Evolutionary conservation across 2,113 vertebrate genomes (phyloP).

Genomic region (Nesoenas mayeri): DNA sequence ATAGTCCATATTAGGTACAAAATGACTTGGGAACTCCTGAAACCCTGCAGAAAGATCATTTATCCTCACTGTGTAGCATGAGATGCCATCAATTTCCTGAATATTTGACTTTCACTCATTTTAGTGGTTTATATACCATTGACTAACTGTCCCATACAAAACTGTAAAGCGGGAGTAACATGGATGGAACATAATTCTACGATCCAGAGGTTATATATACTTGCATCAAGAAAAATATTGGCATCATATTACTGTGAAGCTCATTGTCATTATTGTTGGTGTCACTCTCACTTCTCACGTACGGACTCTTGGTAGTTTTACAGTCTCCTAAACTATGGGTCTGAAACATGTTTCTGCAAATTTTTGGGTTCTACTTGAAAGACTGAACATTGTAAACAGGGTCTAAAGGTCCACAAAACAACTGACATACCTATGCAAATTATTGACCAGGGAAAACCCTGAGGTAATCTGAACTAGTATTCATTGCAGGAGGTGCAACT

Average conservation of each 20-base stretch:
- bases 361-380: not conserved
- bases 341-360: not conserved
- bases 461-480: not conserved
- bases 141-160: slow-evolving; percentile 54
- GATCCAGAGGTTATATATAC: not conserved
- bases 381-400: not conserved
- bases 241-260: not conserved
- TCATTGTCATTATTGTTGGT: slow-evolving; percentile 17
- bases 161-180: slow-evolving; percentile 29
- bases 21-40: not conserved
- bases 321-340: not conserved
- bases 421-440: not conserved
- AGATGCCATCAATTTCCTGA: not conserved
- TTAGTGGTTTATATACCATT: slow-evolving; percentile 41
- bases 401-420: not conserved
- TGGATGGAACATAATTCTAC: slow-evolving; percentile 51
- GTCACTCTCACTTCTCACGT: not conserved
- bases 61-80: not conserved
- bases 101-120: slow-evolving; percentile 6
- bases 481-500: not conserved
- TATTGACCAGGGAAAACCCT: not conserved
- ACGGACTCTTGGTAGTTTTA: not conserved
- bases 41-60: not conserved
- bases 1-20: not conserved
- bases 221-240: slow-evolving; percentile 41